A percentile compares a stretch with the other conserved stretches of the same genome.
These are phyloP conservation scores for Agrilus mali DNA, from an alignment of 2,888 invertebrate genomes.

Conservation along the genomic window DNA sequence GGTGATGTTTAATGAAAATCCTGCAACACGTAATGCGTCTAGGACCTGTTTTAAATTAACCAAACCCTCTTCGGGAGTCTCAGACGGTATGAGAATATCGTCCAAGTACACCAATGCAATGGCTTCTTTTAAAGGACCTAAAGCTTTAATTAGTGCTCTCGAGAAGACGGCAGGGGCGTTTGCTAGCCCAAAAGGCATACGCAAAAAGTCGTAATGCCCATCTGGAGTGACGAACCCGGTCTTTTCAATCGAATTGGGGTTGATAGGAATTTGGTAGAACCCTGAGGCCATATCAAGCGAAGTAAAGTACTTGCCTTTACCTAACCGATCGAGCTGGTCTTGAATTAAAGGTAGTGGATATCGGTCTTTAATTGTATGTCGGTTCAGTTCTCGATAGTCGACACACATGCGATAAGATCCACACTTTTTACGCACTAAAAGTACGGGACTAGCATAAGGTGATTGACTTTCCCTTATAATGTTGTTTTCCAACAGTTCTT, in stretches of 20 bases:
- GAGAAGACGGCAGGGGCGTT: constrained; percentile 5
- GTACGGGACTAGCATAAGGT: too few relatives aligned
- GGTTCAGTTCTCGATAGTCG: constrained; percentile 18
- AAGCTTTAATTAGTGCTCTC: constrained; percentile 13
- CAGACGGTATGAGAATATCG: constrained; percentile 10
- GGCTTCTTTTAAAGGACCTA: constrained; percentile 1
- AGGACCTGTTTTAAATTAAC: constrained; percentile 1
- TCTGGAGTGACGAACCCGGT: neutral
- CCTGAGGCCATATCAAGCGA: constrained; percentile 19
- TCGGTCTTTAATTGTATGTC: constrained; percentile 16
- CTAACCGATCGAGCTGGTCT: constrained; percentile 17
- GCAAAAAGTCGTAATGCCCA: too few relatives aligned
- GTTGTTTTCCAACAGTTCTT: constrained; percentile 6
- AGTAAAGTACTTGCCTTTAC: constrained; percentile 15
- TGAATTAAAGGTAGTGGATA: constrained; percentile 19
- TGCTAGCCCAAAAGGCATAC: too few relatives aligned
- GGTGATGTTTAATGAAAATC: constrained; percentile 10
- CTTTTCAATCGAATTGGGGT: constrained; percentile 12
- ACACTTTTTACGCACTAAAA: constrained; percentile 15
- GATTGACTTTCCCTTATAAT: constrained; percentile 10
- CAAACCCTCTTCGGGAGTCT: constrained; percentile 5
- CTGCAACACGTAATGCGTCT: neutral
- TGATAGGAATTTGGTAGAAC: constrained; percentile 22
- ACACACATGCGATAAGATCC: constrained; percentile 12
- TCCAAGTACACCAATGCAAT: constrained; percentile 10